Evolutionary conservation across 1,140 invertebrate genomes (phyloP), one percentile per base, ranked within the genome.

Genomic region (Ridgeia piscesae): DNA sequence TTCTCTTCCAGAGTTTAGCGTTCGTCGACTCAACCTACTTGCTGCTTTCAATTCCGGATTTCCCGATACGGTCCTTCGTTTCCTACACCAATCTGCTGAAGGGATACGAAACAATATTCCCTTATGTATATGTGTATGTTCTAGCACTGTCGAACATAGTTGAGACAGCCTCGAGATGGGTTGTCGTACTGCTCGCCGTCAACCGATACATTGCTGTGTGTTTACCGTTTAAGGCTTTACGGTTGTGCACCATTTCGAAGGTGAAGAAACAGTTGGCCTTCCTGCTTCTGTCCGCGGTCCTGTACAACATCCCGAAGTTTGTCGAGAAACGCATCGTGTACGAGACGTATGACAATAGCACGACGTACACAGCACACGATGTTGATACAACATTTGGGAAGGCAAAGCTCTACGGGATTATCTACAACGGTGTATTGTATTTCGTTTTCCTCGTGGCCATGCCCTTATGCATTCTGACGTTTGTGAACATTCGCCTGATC

Each of bases 141-240:
- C 58, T 91, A 33, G 88, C 92, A 0, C 27, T 77, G 33, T 88
- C 91, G 11, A 77, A 35, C 11, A 48, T 91, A 34, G 50, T 17
- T 33, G 92, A 93, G 89, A 93, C 93, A 17, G 92, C 93, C 34
- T 91, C 93, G 0, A 89, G 93, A 34, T 93, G 93, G 93, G 27
- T 92, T 58, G 92, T 92, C 11, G 93, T 93, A 21, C 92, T 93
- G 50, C 92, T 93, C 33, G 91, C 91, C 31, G 33, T 93, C 9
- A 92, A 93, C 90, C 92, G 93, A 21, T 93, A 92, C 92, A 89
- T 93, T 35, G 92, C 92, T 34, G 92, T 93, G 1, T 93, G 92
- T 88, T 34, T 89, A 6, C 92, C 92, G 4, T 93, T 89, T 91
- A 35, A 93, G 91, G 50, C 92, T 6, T 31, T 88, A 27, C 27